These are phyloP conservation scores for Trichogramma evanescens DNA, from an alignment of 2,888 invertebrate species.

Conservation along the genomic window DNA sequence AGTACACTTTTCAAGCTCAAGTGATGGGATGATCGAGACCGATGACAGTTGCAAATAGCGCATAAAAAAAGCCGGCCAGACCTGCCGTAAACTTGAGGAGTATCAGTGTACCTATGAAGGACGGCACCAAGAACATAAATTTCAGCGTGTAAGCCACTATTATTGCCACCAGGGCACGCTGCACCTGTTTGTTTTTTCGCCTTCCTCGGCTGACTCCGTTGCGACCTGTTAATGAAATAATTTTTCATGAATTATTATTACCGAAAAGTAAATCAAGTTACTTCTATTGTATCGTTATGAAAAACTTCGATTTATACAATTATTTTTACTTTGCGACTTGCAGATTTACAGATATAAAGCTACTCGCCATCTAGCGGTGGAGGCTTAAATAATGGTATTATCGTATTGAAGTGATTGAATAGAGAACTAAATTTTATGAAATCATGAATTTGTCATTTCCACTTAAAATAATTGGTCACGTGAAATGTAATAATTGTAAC, in stretches of 20 bases:
- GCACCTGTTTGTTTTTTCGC: conserved; percentile 53
- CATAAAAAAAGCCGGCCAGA: conserved; percentile 81
- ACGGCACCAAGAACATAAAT: conserved; percentile 70
- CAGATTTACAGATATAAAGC: neutral
- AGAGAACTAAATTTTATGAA: no score
- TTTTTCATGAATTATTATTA: conserved; percentile 30
- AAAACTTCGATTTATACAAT: neutral
- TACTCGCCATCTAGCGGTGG: no score
- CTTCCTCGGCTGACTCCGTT: conserved; percentile 12
- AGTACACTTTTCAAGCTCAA: neutral
- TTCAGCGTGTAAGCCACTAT: conserved; percentile 78
- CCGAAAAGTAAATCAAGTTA: neutral
- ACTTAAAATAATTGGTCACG: no score
- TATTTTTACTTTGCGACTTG: neutral
- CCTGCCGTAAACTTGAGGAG: conserved; percentile 72
- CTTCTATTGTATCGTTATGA: neutral
- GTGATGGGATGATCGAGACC: conserved; percentile 52
- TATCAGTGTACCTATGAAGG: conserved; percentile 64
- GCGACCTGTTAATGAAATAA: conserved; percentile 37
- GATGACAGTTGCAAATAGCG: conserved; percentile 76
- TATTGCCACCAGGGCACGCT: conserved; percentile 67
- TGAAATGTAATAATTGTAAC: no score
- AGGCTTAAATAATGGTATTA: no score
- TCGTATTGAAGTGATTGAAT: no score
- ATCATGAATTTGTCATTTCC: no score